Percentiles rank a stretch among this genome's conserved stretches.
Conservation (phyloP, 53 echinoderm and acorn worm genomes). For the Astropecten irregularis region DNA sequence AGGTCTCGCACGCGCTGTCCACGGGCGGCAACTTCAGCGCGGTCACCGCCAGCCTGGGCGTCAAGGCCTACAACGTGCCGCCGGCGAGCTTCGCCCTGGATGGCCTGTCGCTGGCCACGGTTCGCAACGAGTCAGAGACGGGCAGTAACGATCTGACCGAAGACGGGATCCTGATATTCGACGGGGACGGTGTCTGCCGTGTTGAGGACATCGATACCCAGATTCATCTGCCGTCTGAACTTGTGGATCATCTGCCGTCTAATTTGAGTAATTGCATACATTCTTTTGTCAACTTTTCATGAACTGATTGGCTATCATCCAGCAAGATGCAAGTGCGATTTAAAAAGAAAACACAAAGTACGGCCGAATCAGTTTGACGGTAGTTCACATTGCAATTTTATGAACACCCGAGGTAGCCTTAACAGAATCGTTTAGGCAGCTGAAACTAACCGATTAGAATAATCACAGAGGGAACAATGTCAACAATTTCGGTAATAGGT, state of each 20-base stretch:
- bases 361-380: too few species aligned
- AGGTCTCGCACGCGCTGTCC: not conserved
- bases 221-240: not conserved
- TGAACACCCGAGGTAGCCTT: too few species aligned
- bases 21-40: constrained; percentile 29
- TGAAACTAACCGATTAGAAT: too few species aligned
- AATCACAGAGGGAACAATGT: too few species aligned
- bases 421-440: too few species aligned
- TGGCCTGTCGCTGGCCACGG: not conserved
- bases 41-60: constrained; percentile 11
- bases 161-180: not conserved
- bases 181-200: not conserved
- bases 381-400: too few species aligned
- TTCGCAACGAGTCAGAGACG: not conserved
- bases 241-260: not conserved
- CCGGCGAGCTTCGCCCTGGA: not conserved
- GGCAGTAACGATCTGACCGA: not conserved
- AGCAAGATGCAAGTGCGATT: too few species aligned
- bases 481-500: too few species aligned
- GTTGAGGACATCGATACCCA: not conserved
- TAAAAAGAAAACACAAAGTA: too few species aligned
- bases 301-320: too few species aligned
- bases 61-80: constrained; percentile 29
- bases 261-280: too few species aligned
- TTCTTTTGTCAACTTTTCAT: too few species aligned